Conservation (phyloP, 2,113 vertebrate species). For the Cottus gobio region DNA sequence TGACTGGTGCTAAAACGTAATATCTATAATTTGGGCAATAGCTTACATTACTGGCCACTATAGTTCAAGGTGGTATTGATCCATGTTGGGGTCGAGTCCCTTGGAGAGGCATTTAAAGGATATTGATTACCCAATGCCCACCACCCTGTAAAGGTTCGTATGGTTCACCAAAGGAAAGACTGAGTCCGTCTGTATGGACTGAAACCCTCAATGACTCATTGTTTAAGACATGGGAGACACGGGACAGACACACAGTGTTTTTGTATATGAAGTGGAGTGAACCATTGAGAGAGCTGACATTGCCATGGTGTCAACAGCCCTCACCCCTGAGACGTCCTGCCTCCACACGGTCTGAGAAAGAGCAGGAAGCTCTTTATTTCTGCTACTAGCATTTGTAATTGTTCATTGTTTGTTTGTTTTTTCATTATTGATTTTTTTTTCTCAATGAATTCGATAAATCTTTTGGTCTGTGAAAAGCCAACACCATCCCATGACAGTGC, state of each 20-base stretch:
- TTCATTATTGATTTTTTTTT: neutral
- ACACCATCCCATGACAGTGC: neutral
- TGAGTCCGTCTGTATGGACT: neutral
- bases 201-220: slow-evolving; percentile 6
- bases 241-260: slow-evolving; percentile 10
- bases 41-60: neutral
- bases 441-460: neutral
- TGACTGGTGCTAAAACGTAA: neutral
- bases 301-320: slow-evolving; percentile 2
- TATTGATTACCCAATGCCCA: slow-evolving; percentile 16
- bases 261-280: slow-evolving; percentile 16
- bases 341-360: neutral
- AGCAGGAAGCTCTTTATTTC: neutral
- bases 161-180: neutral
- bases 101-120: neutral
- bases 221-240: slow-evolving; percentile 4
- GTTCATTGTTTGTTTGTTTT: neutral
- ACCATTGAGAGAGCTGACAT: slow-evolving; percentile 5
- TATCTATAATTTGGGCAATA: neutral
- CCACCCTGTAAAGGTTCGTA: neutral
- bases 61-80: neutral
- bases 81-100: neutral
- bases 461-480: neutral
- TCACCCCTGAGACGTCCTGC: slow-evolving; percentile 3
- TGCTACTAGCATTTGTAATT: no score